Evolutionary conservation across 2,113 vertebrate species (phyloP).

Genomic region (Capra hircus): DNA sequence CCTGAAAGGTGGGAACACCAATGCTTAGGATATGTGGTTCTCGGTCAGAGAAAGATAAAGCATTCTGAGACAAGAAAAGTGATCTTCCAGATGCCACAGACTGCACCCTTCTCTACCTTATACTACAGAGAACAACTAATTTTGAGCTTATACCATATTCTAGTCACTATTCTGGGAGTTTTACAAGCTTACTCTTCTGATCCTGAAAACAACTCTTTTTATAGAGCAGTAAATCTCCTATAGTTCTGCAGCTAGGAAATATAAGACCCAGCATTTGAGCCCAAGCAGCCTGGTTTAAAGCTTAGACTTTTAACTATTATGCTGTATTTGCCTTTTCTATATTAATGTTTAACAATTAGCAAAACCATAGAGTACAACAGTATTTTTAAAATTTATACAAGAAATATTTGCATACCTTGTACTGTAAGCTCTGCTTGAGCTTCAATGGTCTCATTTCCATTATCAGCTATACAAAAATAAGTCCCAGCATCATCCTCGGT

Average conservation of each 20-base stretch:
- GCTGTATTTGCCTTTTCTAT: not conserved
- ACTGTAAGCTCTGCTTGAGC: constrained; percentile 89
- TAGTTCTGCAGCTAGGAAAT: not conserved
- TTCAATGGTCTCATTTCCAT: constrained; percentile 86
- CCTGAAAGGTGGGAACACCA: not conserved
- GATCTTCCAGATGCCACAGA: not conserved
- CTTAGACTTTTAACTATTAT: not conserved
- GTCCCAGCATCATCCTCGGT: constrained; percentile 86
- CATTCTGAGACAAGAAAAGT: not conserved
- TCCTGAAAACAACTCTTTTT: not conserved
- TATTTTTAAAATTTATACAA: not conserved
- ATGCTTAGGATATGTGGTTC: not conserved
- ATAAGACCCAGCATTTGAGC: not conserved
- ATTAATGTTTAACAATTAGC: not conserved
- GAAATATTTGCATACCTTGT: constrained; percentile 85
- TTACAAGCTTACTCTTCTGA: not conserved
- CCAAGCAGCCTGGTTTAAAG: not conserved
- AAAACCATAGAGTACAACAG: not conserved
- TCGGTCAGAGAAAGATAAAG: not conserved
- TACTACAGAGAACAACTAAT: not conserved
- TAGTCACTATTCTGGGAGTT: not conserved
- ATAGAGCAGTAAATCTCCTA: not conserved
- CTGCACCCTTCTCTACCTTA: not conserved
- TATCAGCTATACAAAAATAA: constrained; percentile 89
- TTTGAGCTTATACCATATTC: not conserved